These are phyloP conservation scores for Lophius americanus DNA, from an alignment of 2,797 vertebrate species.

Conservation along the genomic window DNA sequence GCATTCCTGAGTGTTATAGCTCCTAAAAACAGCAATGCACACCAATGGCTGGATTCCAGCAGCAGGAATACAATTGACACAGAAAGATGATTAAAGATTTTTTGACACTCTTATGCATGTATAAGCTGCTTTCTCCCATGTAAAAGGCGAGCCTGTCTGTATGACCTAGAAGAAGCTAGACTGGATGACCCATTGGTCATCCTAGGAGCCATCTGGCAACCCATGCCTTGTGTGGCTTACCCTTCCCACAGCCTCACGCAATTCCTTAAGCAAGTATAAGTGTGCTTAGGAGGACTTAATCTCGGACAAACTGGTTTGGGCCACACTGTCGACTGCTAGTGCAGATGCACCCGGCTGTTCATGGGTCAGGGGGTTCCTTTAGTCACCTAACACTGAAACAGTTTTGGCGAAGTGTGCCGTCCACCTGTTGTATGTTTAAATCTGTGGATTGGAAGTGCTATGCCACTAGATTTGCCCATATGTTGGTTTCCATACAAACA, in stretches of 20 bases:
- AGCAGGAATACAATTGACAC: conserved; percentile 38
- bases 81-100: conserved; percentile 61
- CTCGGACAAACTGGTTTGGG: conserved; percentile 75
- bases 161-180: conserved; percentile 80
- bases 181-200: conserved; percentile 80
- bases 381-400: conserved; percentile 47
- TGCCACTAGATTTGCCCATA: conserved; percentile 22
- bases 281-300: conserved; percentile 80
- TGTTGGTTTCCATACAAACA: conserved; percentile 25
- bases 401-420: conserved; percentile 14
- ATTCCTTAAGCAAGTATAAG: conserved; percentile 80
- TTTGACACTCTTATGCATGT: conserved; percentile 61
- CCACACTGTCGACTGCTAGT: conserved; percentile 54
- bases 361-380: conserved; percentile 70
- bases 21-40: background rate
- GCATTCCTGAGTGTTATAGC: conserved; percentile 20
- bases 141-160: conserved; percentile 55
- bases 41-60: conserved; percentile 10
- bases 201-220: conserved; percentile 81
- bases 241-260: conserved; percentile 72
- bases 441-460: conserved; percentile 32
- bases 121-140: conserved; percentile 75
- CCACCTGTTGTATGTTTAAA: conserved; percentile 48
- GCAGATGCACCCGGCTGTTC: conserved; percentile 47
- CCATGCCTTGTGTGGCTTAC: conserved; percentile 75